These are phyloP conservation scores for Drosophila histrio DNA, from an alignment of 2,888 invertebrate genomes.

Conservation along the genomic window DNA sequence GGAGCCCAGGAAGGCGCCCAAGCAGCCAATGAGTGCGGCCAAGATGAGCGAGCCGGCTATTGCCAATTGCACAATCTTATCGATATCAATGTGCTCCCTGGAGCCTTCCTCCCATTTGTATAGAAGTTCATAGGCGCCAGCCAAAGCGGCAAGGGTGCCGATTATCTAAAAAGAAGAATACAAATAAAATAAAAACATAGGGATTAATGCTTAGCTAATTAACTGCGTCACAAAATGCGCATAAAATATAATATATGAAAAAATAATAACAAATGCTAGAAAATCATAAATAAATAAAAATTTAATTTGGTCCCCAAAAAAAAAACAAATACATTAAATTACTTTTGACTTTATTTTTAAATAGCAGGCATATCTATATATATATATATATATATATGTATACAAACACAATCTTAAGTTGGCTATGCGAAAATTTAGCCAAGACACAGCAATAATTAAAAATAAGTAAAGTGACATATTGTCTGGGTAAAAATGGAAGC, in stretches of 20 bases:
- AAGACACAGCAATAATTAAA: constrained; percentile 45
- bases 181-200: constrained; percentile 14
- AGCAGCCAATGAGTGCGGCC: constrained; percentile 74
- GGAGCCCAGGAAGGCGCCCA: constrained; percentile 76
- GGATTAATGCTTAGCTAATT: constrained; percentile 36
- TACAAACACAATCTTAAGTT: constrained; percentile 12
- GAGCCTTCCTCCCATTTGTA: constrained; percentile 68
- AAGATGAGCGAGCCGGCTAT: constrained; percentile 64
- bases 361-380: constrained; percentile 40
- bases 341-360: constrained; percentile 71
- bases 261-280: constrained; percentile 18
- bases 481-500: constrained; percentile 59
- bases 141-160: constrained; percentile 70
- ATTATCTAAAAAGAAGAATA: constrained; percentile 62
- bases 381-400: constrained; percentile 8
- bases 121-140: constrained; percentile 67
- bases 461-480: constrained; percentile 61
- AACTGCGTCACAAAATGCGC: constrained; percentile 34
- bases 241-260: constrained; percentile 4
- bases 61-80: constrained; percentile 67
- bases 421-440: constrained; percentile 31
- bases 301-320: constrained; percentile 13
- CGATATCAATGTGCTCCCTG: constrained; percentile 52
- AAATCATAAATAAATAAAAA: constrained; percentile 36
- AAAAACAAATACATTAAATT: constrained; percentile 54